These are phyloP conservation scores for Trichosurus vulpecula DNA, from an alignment of 2,797 vertebrate species.

Conservation along the genomic window DNA sequence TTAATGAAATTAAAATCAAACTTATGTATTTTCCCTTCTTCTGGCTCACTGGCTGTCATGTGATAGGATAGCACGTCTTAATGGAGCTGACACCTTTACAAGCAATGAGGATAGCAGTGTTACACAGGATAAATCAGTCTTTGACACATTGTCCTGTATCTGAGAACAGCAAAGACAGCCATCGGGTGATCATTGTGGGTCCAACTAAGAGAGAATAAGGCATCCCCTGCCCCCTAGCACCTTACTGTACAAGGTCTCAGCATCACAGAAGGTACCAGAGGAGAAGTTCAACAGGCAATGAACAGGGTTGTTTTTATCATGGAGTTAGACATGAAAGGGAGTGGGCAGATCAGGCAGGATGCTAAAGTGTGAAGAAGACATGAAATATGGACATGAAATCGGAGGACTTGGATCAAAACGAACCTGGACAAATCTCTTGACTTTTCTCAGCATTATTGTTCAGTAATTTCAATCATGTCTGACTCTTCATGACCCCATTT, in stretches of 20 bases:
- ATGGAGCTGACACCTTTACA: constrained; percentile 1
- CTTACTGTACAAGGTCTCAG: not conserved
- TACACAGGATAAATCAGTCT: constrained; percentile 35
- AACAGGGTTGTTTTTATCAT: constrained; percentile 4
- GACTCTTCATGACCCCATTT: not conserved
- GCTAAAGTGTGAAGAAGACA: not conserved
- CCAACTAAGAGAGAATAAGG: constrained; percentile 5
- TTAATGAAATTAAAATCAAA: constrained; percentile 5
- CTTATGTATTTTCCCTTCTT: constrained; percentile 55
- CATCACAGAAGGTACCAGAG: not conserved
- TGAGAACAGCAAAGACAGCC: constrained; percentile 34
- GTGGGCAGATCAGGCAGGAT: not conserved
- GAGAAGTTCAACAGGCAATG: not conserved
- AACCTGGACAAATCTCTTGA: not conserved
- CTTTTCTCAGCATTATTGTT: not conserved
- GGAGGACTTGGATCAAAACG: not conserved
- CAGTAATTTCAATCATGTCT: not conserved
- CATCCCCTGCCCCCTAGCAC: not conserved
- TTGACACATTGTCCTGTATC: constrained; percentile 34
- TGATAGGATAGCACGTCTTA: constrained; percentile 30
- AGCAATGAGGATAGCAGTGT: not conserved
- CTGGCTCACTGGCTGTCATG: constrained; percentile 44
- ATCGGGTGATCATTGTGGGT: not conserved
- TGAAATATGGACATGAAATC: no score
- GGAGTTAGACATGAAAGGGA: constrained; percentile 10